Base-by-base conservation (phyloP, 1,140 invertebrate species). In the Limonius californicus region DNA sequence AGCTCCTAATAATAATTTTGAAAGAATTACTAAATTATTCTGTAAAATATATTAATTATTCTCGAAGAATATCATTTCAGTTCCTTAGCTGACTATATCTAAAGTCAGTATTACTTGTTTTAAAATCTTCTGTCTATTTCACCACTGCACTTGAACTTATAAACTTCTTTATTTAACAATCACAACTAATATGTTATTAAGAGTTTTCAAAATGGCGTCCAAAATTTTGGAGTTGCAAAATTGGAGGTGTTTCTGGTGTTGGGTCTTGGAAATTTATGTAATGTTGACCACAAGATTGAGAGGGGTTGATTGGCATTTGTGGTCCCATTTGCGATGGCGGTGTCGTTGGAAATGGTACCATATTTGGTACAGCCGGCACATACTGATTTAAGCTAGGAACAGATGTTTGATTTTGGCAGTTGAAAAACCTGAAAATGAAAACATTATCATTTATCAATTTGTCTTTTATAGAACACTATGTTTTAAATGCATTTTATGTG, bases 351-450 rank as follows among this genome's bases (percentile, higher is more conserved):
- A 62, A 30, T 8, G 77, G 75, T n/a, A 78, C 60, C 43, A 76
- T 64, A 15, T 32, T 55, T 11, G 53, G 2, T 19, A 21, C 16
- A 18, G 76, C 67, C 32, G 78, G 76, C 7, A 77, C 66, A 47
- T 76, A 39, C 19, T 75, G 73, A 15, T 72, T 68, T 59, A 77
- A 68, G 61, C 76, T 76, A n/a, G 78, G 73, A 1, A 77, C 73
- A 11, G 75, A 67, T 53, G 68, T 66, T 69, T 80, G 78, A 58
- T 77, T 72, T 18, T 81, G 77, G 61, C 82, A 82, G 65, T 83
- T 83, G 45, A 83, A 83, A 66, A 83, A 83, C 82, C 81, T 83
- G 55, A 7, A 39, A 39, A 4, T 3, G 23, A 27, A 27, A 27
- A 9, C 23, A 27, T n/a, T n/a, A 27, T 27, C 23, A 27, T 27